These are phyloP conservation scores for Xenopus tropicalis DNA, from an alignment of 2,113 vertebrate species.

Conservation along the genomic window UCB_Xtro_10.0 CM004449.2:114984501-114985000, in stretches of 20 bases:
- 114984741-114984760: neutral
- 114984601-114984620: neutral
- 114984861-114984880: too few relatives aligned
- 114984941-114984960: too few relatives aligned
- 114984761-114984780: neutral
- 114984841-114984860: neutral
- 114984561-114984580: neutral
- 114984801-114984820: neutral
- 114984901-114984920: too few relatives aligned
- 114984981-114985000: too few relatives aligned
- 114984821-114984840: neutral
- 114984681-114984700: neutral
- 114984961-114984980: too few relatives aligned
- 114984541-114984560: neutral
- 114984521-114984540: slow-evolving; percentile 7
- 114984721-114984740: neutral
- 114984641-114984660: neutral
- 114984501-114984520: neutral
- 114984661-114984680: neutral
- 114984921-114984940: too few relatives aligned
- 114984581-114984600: slow-evolving; percentile 1
- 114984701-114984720: neutral
- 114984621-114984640: slow-evolving; percentile 9
- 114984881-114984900: too few relatives aligned
- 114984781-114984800: neutral